phyloP scores from a whole-genome alignment of 2,888 invertebrate genomes.

The Electrophaes corylata region DNA sequence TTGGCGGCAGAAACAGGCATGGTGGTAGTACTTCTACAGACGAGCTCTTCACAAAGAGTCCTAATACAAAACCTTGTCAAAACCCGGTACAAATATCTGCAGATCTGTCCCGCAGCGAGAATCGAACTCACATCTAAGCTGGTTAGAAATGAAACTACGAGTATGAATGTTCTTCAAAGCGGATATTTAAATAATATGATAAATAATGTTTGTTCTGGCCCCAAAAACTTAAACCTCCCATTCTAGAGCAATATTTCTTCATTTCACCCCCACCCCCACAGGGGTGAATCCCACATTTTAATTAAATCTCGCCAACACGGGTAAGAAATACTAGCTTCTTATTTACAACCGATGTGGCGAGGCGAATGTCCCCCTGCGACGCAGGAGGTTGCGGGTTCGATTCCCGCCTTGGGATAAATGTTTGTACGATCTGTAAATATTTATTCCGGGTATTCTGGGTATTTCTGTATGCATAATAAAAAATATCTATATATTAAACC shows the following conservation, averaged over 20 bases:
- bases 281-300: constrained; percentile 66
- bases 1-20: too few relatives aligned
- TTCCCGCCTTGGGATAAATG: too few relatives aligned
- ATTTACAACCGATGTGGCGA: too few relatives aligned
- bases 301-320: constrained; percentile 75
- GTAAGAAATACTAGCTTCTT: constrained; percentile 74
- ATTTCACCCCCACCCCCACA: constrained; percentile 48
- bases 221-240: constrained; percentile 69
- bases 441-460: too few relatives aligned
- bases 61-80: too few relatives aligned
- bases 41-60: too few relatives aligned
- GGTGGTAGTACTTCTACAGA: too few relatives aligned
- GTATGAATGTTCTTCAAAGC: constrained; percentile 21
- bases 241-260: constrained; percentile 62
- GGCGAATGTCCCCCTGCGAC: too few relatives aligned
- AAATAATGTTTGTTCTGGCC: constrained; percentile 75
- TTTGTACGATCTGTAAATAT: too few relatives aligned
- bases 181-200: constrained; percentile 80
- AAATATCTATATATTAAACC: too few relatives aligned
- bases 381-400: not conserved
- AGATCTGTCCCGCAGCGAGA: not conserved
- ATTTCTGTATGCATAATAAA: too few relatives aligned
- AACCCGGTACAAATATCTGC: too few relatives aligned
- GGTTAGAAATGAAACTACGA: not conserved
- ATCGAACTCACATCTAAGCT: not conserved